Conservation (phyloP, 2,113 vertebrate genomes). For the Alethe diademata region DNA sequence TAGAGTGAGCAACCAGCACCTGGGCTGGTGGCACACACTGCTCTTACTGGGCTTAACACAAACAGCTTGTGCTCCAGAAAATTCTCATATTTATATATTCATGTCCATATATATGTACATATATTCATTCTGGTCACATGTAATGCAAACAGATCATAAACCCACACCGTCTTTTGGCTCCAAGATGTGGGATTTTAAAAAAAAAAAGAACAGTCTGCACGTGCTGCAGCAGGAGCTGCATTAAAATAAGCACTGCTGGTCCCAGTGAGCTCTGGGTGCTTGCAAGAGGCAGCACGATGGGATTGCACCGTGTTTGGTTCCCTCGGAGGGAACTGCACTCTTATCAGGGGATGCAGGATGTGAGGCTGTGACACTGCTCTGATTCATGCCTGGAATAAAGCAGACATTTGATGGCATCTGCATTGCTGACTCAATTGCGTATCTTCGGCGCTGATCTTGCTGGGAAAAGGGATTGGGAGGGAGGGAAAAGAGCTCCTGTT, state of each 20-base stretch:
- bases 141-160: neutral
- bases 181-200: neutral
- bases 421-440: neutral
- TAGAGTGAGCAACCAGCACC: neutral
- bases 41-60: neutral
- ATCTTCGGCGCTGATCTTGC: neutral
- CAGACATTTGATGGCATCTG: conserved; percentile 39
- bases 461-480: neutral
- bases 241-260: neutral
- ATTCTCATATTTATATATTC: neutral
- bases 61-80: neutral
- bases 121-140: neutral
- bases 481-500: neutral
- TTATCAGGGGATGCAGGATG: neutral
- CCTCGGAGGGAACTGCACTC: neutral
- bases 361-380: conserved; percentile 7
- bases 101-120: accelerated
- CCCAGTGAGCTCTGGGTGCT: neutral
- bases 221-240: neutral
- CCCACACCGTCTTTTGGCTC: neutral
- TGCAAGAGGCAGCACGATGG: neutral
- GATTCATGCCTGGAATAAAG: neutral
- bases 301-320: neutral
- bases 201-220: neutral
- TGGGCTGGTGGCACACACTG: accelerated